Evolutionary conservation across 2,888 invertebrate species (phyloP).

Genomic region (Yponomeuta malinellus): DNA sequence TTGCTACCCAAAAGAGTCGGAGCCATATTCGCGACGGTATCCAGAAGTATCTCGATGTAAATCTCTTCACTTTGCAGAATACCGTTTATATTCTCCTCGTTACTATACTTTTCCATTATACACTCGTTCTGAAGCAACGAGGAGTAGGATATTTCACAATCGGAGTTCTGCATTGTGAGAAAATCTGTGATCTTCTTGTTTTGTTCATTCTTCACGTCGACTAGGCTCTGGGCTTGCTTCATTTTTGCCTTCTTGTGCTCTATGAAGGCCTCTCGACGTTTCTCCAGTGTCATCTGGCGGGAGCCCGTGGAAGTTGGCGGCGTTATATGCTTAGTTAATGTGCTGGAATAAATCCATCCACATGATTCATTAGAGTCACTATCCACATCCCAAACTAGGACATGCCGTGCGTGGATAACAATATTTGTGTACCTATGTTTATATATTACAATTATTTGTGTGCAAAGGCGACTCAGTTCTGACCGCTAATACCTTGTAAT

Average conservation of each 20-base stretch:
- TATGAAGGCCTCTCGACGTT: constrained; percentile 57
- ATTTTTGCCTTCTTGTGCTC: constrained; percentile 58
- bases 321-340: constrained; percentile 82
- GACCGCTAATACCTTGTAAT: too few species aligned
- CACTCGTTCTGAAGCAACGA: constrained; percentile 59
- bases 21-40: constrained; percentile 74
- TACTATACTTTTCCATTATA: constrained; percentile 54
- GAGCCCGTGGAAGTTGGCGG: constrained; percentile 70
- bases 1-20: constrained; percentile 77
- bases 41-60: constrained; percentile 78
- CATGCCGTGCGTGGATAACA: too few species aligned
- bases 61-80: constrained; percentile 81
- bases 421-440: too few species aligned
- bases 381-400: background rate
- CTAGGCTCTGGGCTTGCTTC: constrained; percentile 55
- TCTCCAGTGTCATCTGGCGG: constrained; percentile 45
- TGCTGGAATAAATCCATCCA: constrained; percentile 55
- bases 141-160: constrained; percentile 61
- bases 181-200: constrained; percentile 47
- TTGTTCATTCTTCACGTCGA: constrained; percentile 54
- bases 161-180: constrained; percentile 54
- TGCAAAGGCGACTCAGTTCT: too few species aligned
- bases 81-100: constrained; percentile 77
- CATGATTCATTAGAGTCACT: constrained; percentile 10
- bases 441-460: too few species aligned